Percentiles rank a stretch among this genome's conserved stretches.
phyloP scores from a whole-genome alignment of 2,797 vertebrate genomes.

The Enteromius unitaeniatus region DNA sequence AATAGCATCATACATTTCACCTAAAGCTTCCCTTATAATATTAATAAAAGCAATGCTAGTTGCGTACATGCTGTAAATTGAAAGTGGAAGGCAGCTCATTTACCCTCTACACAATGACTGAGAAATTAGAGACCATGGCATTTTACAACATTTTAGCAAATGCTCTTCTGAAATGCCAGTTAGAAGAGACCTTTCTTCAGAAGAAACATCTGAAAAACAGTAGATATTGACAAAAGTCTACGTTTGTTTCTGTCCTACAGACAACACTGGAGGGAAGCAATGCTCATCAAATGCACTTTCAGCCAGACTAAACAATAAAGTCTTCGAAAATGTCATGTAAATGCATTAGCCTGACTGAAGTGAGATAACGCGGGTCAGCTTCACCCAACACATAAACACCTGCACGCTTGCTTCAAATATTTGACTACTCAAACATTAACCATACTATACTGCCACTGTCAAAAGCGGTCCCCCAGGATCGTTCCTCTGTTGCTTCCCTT shows the following conservation, averaged over 20 bases:
- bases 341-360: neutral
- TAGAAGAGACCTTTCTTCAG: neutral
- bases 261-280: neutral
- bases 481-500: constrained; percentile 68
- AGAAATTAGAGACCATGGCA: neutral
- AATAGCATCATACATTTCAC: neutral
- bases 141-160: neutral
- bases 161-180: neutral
- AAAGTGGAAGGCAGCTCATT: neutral
- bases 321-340: neutral
- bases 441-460: constrained; percentile 57
- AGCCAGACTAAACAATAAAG: neutral
- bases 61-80: neutral
- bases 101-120: neutral
- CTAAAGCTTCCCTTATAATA: neutral
- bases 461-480: constrained; percentile 69
- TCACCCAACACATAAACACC: neutral
- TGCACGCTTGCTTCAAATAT: neutral
- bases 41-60: neutral
- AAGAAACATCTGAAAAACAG: neutral
- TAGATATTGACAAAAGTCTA: neutral
- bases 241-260: neutral
- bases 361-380: neutral
- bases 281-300: neutral
- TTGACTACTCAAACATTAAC: neutral